Conservation (phyloP, 2,888 invertebrate species). For the Crioceris asparagi region DNA sequence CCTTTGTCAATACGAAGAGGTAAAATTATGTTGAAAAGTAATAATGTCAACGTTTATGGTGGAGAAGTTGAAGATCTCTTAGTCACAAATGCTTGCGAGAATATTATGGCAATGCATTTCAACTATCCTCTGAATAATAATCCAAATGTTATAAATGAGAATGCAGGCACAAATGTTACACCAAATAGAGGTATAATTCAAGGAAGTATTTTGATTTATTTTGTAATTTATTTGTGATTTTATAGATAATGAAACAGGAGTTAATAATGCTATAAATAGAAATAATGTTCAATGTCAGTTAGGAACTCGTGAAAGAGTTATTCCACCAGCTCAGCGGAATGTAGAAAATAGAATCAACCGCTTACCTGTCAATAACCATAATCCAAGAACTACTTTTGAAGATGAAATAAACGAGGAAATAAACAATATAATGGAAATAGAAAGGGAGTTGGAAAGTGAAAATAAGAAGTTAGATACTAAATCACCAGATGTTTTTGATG, state of each 20-base stretch:
- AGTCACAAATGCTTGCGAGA: conserved; percentile 48
- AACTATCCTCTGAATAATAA: conserved; percentile 43
- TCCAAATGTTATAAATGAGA: conserved; percentile 30
- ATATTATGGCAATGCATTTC: conserved; percentile 48
- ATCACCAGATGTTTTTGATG: conserved; percentile 16
- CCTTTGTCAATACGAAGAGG: conserved; percentile 61
- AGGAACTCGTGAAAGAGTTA: no score
- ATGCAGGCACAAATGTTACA: background rate
- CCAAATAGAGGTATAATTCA: conserved; percentile 2
- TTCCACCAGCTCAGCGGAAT: background rate
- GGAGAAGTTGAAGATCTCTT: conserved; percentile 60
- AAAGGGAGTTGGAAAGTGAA: conserved; percentile 20
- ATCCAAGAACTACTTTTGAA: no score
- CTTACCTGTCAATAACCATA: no score
- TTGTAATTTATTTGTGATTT: no score
- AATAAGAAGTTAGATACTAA: conserved; percentile 22
- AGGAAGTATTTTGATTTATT: background rate
- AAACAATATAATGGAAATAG: conserved; percentile 23
- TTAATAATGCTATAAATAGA: no score
- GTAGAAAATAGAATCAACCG: conserved; percentile 5
- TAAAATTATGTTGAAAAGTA: conserved; percentile 52
- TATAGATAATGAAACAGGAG: no score
- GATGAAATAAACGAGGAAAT: conserved; percentile 22
- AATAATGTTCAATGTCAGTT: no score
- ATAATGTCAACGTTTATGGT: conserved; percentile 51